Conservation (phyloP, 2,888 invertebrate species). For the Penaeus monodon region DNA sequence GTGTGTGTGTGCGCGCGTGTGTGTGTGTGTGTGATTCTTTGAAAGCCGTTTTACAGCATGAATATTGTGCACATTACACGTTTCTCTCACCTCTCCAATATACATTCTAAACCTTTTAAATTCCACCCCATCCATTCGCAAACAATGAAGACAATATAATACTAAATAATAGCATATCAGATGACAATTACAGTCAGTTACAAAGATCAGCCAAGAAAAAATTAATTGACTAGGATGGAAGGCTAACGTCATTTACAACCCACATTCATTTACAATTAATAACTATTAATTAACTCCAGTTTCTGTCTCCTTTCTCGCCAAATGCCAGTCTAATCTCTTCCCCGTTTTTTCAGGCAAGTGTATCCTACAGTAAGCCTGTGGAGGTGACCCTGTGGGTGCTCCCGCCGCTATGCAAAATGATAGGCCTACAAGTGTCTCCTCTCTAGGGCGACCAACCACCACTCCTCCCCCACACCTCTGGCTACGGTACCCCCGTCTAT, state of each 20-base stretch:
- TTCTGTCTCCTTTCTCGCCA: background rate
- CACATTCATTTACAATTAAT: background rate
- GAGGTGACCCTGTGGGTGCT: conserved; percentile 26
- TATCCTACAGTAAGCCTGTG: conserved; percentile 48
- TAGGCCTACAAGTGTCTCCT: conserved; percentile 52
- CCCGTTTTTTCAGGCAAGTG: conserved; percentile 49
- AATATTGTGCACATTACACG: too few species aligned
- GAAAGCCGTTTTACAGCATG: too few species aligned
- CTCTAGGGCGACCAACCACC: conserved; percentile 33
- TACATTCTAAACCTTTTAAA: too few species aligned
- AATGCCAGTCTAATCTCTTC: background rate
- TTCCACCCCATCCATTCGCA: too few species aligned
- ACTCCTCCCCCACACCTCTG: conserved; percentile 45
- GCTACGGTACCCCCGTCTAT: conserved; percentile 51
- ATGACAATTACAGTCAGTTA: too few species aligned
- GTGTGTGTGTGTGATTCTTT: background rate
- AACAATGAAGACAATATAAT: too few species aligned
- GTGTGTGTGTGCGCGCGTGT: background rate
- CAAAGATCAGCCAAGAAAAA: too few species aligned
- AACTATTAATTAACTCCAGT: background rate
- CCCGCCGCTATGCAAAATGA: conserved; percentile 60
- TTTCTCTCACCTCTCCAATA: too few species aligned
- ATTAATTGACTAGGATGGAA: too few species aligned
- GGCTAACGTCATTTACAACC: too few species aligned
- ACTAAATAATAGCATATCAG: too few species aligned